Conservation (phyloP, 2,888 invertebrate species). For the Standfussiana lucernea region DNA sequence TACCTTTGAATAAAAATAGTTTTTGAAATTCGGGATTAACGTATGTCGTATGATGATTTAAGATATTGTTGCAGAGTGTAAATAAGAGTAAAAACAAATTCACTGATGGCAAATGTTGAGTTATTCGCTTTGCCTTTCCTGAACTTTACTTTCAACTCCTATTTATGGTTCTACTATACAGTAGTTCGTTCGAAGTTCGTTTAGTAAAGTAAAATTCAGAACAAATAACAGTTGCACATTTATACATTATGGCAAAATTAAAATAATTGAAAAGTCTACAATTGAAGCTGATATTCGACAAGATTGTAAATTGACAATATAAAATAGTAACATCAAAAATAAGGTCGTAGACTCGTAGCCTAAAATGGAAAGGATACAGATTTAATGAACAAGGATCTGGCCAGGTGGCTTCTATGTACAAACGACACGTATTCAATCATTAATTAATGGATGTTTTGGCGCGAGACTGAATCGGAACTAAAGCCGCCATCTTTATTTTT, state of each 20-base stretch:
- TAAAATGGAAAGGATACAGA: background rate
- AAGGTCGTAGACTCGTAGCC: no score
- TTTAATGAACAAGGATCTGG: background rate
- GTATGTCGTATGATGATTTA: background rate
- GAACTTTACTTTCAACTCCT: background rate
- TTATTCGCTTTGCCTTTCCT: background rate
- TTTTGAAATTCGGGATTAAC: background rate
- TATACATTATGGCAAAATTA: background rate
- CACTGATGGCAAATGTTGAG: background rate
- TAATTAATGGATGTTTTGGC: background rate
- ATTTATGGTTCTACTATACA: background rate
- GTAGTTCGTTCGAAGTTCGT: no score
- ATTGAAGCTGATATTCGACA: background rate
- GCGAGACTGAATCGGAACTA: background rate
- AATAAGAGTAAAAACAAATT: background rate
- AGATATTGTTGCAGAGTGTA: background rate
- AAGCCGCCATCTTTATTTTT: background rate
- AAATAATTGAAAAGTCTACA: background rate
- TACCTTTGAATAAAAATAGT: background rate
- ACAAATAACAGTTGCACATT: no score
- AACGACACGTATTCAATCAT: conserved; percentile 8
- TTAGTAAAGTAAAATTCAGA: no score
- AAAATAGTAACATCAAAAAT: conserved; percentile 16
- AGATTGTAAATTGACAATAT: conserved; percentile 15
- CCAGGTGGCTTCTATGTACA: background rate